These are phyloP conservation scores for Lasioglossum morio DNA, from an alignment of 2,888 invertebrate species.

Conservation along the genomic window DNA sequence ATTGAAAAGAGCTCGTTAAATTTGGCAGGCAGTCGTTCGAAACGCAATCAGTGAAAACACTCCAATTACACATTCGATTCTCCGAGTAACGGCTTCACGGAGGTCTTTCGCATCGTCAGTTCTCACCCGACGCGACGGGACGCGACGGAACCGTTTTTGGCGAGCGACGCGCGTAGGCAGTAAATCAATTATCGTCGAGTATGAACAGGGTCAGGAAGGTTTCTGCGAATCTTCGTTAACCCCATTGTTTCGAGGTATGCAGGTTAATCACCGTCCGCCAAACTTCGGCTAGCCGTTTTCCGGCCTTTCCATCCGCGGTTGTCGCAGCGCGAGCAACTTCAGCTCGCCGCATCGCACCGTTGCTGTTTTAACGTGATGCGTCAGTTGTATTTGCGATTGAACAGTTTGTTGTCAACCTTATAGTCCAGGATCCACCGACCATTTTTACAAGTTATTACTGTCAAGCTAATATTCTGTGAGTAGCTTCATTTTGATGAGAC, in stretches of 20 bases:
- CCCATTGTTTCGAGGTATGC: constrained; percentile 63
- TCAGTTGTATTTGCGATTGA: constrained; percentile 31
- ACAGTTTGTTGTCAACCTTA: constrained; percentile 11
- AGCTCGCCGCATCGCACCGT: constrained; percentile 43
- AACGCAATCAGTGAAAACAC: background rate
- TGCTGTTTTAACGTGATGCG: constrained; percentile 35
- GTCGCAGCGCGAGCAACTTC: constrained; percentile 24
- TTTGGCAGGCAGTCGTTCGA: background rate
- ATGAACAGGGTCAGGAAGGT: constrained; percentile 51
- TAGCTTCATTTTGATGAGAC: too few relatives aligned
- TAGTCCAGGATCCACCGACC: too few relatives aligned
- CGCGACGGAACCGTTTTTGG: background rate
- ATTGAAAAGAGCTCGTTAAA: too few relatives aligned
- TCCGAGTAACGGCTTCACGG: background rate
- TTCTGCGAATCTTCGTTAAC: constrained; percentile 67
- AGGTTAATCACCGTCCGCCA: constrained; percentile 66
- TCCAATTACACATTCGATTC: background rate
- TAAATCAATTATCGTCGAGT: constrained; percentile 58
- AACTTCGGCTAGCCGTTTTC: constrained; percentile 50
- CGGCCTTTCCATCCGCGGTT: constrained; percentile 29
- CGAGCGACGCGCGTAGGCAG: constrained; percentile 17
- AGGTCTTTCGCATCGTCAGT: constrained; percentile 12
- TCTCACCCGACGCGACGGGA: background rate
- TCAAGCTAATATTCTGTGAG: too few relatives aligned
- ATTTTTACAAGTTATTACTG: too few relatives aligned